Evolutionary conservation across 1,140 invertebrate species (phyloP).

Genomic region (Adelges cooleyi): DNA sequence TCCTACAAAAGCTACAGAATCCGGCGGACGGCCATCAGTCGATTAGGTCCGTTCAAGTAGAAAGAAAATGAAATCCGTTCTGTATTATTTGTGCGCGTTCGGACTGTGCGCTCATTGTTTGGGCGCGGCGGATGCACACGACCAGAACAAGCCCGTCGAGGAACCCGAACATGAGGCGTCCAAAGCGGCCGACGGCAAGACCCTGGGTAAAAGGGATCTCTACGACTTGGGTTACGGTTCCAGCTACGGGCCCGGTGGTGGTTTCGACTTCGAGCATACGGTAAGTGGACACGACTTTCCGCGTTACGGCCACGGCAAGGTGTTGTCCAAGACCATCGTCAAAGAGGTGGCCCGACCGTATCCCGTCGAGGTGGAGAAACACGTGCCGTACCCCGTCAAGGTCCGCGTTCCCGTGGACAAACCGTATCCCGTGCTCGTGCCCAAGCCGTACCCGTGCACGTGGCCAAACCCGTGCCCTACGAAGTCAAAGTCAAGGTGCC

Average conservation of each 20-base stretch:
- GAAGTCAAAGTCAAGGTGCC: slow-evolving; percentile 19
- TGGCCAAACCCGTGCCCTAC: slow-evolving; percentile 48
- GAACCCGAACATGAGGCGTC: too few species aligned
- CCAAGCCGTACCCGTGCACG: slow-evolving; percentile 36
- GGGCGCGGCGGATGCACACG: not conserved
- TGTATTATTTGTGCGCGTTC: slow-evolving; percentile 34
- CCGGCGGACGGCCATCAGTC: not conserved
- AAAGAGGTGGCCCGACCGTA: slow-evolving; percentile 30
- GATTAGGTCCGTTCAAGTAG: slow-evolving; percentile 34
- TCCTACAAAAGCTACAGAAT: slow-evolving; percentile 36
- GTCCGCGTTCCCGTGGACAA: slow-evolving; percentile 30
- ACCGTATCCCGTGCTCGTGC: slow-evolving; percentile 35
- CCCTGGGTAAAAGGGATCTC: not conserved
- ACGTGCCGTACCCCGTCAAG: slow-evolving; percentile 30
- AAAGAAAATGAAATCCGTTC: slow-evolving; percentile 39
- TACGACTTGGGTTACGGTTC: not conserved
- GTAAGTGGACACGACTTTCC: not conserved
- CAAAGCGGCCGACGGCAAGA: not conserved
- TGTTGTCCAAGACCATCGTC: slow-evolving; percentile 31
- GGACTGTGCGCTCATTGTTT: not conserved
- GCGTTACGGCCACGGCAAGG: not conserved
- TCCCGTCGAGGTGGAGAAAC: slow-evolving; percentile 28
- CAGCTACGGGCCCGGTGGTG: not conserved
- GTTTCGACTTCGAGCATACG: not conserved
- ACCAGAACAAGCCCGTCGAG: not conserved